Conservation (phyloP, 2,888 invertebrate species). For the Mimachlamys varia region DNA sequence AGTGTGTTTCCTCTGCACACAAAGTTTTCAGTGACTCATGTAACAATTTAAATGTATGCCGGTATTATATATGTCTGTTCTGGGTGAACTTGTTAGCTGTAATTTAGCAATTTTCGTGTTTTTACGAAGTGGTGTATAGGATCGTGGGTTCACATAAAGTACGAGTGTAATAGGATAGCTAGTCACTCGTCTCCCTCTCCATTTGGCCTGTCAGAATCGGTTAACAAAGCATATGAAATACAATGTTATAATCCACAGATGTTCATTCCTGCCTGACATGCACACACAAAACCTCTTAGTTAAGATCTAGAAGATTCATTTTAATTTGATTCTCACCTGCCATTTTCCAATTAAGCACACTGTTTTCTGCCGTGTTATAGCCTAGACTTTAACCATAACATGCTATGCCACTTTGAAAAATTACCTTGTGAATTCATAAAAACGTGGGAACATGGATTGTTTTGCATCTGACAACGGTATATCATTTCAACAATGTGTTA, state of each 20-base stretch:
- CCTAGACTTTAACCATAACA: neutral
- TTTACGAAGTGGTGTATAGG: slow-evolving; percentile 14
- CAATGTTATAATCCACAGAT: neutral
- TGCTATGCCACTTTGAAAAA: neutral
- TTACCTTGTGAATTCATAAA: too few relatives aligned
- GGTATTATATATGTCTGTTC: neutral
- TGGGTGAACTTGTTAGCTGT: slow-evolving; percentile 31
- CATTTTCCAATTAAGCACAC: neutral
- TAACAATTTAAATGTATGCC: slow-evolving; percentile 33
- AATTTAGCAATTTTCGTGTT: neutral
- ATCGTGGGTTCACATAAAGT: neutral
- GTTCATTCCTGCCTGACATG: neutral
- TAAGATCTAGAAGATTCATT: neutral
- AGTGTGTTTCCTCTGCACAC: neutral
- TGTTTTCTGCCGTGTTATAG: neutral
- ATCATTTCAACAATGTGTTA: too few relatives aligned
- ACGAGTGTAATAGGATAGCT: slow-evolving; percentile 1
- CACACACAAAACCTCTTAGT: slow-evolving; percentile 8
- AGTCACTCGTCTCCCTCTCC: neutral
- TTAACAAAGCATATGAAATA: neutral
- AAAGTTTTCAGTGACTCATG: neutral
- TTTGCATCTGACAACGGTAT: too few relatives aligned
- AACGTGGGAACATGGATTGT: too few relatives aligned
- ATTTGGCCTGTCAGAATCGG: slow-evolving; percentile 23
- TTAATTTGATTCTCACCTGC: neutral